Base-by-base conservation (phyloP, 2,888 invertebrate species). In the Drosophila helvetica region DNA sequence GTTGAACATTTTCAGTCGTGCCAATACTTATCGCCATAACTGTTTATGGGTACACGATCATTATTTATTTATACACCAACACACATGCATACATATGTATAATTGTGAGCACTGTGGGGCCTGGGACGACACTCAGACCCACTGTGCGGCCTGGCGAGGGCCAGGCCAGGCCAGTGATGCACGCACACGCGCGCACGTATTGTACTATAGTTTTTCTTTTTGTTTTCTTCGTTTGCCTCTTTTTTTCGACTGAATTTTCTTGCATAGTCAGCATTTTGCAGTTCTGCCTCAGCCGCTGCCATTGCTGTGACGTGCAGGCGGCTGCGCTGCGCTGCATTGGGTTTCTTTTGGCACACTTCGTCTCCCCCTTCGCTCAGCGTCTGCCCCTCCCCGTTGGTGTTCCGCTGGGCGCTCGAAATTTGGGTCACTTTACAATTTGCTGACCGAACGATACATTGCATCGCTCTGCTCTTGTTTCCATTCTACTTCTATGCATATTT, bases 351-450 rank as follows among this genome's bases (percentile, higher is more conserved):
- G 86, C 88, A 88, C 80, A 89, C 89, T 84, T 89, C 82, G 87
- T 57, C 72, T 71, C 79, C 74, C 74, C 53, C 48, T 22, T 18
- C 22, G 54, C 18, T 4, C 38, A n/a, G 38, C 42, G 38, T n/a
- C 55, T 52, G 47, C 51, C 54, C 27, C 38, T 12, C 47, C 38
- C 38, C n/a, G 38, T n/a, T 38, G 38, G 38, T 38, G 38, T 38
- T 19, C 50, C 46, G 78, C 68, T 61, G 68, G 72, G 75, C 68
- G 66, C 58, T 58, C 25, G 51, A 74, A 89, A 89, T 89, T 86
- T 86, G 85, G 89, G 89, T 86, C 89, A 89, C 78, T 87, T 77
- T 86, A 86, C 76, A 84, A 84, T 87, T 88, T 74, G 83, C 83
- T 84, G 83, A 86, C 89, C 89, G 79, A 81, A 81, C 80, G 56